Evolutionary conservation across 2,888 invertebrate species (phyloP), one percentile per base, ranked within the genome.

Genomic region (Trachelus stipa): DNA sequence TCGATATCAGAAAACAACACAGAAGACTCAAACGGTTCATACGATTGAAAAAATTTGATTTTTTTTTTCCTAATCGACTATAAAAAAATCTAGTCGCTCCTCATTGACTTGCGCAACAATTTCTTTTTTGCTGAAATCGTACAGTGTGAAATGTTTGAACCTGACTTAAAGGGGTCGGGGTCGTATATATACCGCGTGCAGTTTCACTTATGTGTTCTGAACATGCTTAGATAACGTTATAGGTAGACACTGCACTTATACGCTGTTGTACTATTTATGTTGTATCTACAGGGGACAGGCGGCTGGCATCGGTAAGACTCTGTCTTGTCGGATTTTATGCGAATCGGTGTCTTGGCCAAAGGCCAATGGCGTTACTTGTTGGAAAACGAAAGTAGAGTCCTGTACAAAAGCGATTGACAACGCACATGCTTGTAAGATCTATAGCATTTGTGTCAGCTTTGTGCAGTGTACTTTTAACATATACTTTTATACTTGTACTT

Each of bases 161-260:
- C 83, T 83, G 83, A 83, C 79, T 80, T 80, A 84, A 82, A 81
- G 83, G 56, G 84, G 84, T 83, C 83, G 83, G 82, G 84, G 84
- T 81, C 79, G 78, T 23, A 56, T 56, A 56, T 56, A 40, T 40
- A 56, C 23, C 56, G 56, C 23, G 56, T 56, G 56, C 56, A 56
- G 56, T 56, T 56, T 56, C 56, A 56, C 56, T 56, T 56, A 56
- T 56, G 56, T 56, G 56, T 23, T 56, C 56, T 56, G 56, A 4
- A 31, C 34, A 71, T 31, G 71, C 71, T 71, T 31, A 31, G 71
- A 71, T 71, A 71, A 34, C 71, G 71, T 71, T 33, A 71, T 71
- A 71, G 71, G 71, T 71, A 71, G 33, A 56, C 56, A 56, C 23
- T 56, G 56, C 56, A 56, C 56, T 56, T 56, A 56, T 23, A 56